Evolutionary conservation across 2,113 vertebrate genomes (phyloP), one percentile per base, ranked within the genome.

Genomic region (Cephalopterus ornatus): DNA sequence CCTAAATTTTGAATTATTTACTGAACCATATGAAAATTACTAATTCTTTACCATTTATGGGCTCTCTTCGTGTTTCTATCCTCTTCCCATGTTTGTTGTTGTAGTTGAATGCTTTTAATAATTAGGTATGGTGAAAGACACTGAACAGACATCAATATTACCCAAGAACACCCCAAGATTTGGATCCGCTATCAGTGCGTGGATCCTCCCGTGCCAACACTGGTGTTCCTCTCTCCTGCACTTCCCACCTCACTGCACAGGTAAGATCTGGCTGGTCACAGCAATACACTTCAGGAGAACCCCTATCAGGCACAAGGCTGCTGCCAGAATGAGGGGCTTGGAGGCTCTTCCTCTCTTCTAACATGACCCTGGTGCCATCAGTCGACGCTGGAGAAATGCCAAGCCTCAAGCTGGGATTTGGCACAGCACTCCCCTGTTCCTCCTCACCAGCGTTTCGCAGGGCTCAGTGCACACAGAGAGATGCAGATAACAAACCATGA

Each of bases 381-480:
- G 42, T 41, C 28, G 26, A 9, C 18, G 58, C 16, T 80, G 80
- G 55, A 86, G 68, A 33, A 63, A 53, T 14, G 50, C 87, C 3
- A 14, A 3, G 9, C 28, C 32, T 70, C 5, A 4, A 82, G 53
- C 72, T 46, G 59, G 67, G 53, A 88, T 68, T 30, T 70, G 59
- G 49, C 88, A 84, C 68, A 5, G 6, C 2, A 2, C 37, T 46
- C 61, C 78, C 52, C 67, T 52, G 15, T 42, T 88, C 47, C 59
- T 75, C 46, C 44, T 71, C 17, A 33, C 42, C 50, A 12, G 39
- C 33, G 55, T 49, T 89, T 35, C 55, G n/a, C 6, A 1, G 42
- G 65, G 58, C 50, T 73, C 55, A n/a, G 73, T 1, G 2, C 42
- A 37, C 0, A 0, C 37, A 39, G 44, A 75, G 35, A 32, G 52